Conservation (phyloP, 2,113 vertebrate genomes). For the Colinus virginianus region DNA sequence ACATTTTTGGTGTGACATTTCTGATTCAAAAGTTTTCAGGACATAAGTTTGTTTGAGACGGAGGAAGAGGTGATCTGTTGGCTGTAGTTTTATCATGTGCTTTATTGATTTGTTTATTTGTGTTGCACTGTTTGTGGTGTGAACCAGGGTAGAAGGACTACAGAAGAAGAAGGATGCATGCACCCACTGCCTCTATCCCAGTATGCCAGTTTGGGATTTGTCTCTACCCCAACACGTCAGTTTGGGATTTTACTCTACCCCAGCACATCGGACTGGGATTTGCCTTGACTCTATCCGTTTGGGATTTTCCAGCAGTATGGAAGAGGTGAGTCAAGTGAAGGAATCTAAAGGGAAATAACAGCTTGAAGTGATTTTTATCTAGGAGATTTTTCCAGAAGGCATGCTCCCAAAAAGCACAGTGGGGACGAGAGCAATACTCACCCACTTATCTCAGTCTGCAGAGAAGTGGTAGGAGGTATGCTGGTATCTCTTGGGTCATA, state of each 20-base stretch:
- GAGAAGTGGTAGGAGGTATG: rapidly evolving
- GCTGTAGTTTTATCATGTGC: not conserved
- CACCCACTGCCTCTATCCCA: not conserved
- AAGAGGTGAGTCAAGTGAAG: rapidly evolving
- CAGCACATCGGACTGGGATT: not conserved
- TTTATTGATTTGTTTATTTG: not conserved
- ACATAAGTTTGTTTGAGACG: rapidly evolving
- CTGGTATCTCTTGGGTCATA: rapidly evolving
- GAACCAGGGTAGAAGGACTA: rapidly evolving
- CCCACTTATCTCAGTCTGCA: rapidly evolving
- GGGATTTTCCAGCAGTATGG: rapidly evolving
- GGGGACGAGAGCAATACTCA: not conserved
- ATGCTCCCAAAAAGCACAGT: not conserved
- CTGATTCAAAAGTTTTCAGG: not conserved
- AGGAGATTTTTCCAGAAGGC: not conserved
- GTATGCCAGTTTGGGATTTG: not conserved
- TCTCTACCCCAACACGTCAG: not conserved
- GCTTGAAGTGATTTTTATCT: rapidly evolving
- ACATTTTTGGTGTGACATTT: constrained; percentile 2
- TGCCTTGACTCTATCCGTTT: not conserved
- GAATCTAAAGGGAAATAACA: not conserved
- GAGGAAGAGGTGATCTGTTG: not conserved
- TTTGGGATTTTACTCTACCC: not conserved
- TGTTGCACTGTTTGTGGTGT: not conserved
- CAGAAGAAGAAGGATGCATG: rapidly evolving